Conservation (phyloP, 2,888 invertebrate species). For the Dendrolimus houi region DNA sequence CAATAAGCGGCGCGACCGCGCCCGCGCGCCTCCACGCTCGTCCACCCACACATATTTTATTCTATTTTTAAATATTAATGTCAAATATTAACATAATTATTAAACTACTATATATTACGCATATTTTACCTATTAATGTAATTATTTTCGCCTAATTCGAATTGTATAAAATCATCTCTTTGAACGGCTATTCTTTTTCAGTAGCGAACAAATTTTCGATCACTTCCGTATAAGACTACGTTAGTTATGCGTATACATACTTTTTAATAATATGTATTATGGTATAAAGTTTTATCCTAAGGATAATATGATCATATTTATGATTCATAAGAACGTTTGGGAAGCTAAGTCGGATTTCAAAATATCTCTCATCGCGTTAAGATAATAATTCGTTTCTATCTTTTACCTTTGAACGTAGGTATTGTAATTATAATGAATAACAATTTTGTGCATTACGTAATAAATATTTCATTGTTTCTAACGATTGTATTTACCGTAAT, state of each 20-base stretch:
- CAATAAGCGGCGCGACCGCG: constrained; percentile 44
- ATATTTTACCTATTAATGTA: constrained; percentile 74
- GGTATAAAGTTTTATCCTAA: constrained; percentile 73
- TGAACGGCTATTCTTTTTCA: constrained; percentile 66
- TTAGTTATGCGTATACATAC: constrained; percentile 73
- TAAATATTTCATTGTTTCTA: constrained; percentile 74
- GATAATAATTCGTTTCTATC: constrained; percentile 72
- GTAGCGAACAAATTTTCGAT: constrained; percentile 66
- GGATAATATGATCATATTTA: constrained; percentile 70
- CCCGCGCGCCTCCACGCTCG: constrained; percentile 63
- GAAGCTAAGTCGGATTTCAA: constrained; percentile 67
- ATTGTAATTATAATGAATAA: constrained; percentile 74
- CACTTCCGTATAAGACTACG: constrained; percentile 73
- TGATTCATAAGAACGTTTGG: constrained; percentile 66
- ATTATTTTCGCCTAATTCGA: constrained; percentile 75
- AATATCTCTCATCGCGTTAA: constrained; percentile 74
- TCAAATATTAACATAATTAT: constrained; percentile 71
- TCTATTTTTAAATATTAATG: constrained; percentile 76
- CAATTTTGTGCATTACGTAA: constrained; percentile 75
- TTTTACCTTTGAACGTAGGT: constrained; percentile 73
- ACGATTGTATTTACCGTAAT: constrained; percentile 72
- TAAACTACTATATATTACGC: constrained; percentile 59
- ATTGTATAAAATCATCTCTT: constrained; percentile 74
- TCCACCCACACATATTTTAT: constrained; percentile 73
- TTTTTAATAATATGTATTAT: constrained; percentile 73